Evolutionary conservation across 1,140 invertebrate genomes (phyloP), one percentile per base, ranked within the genome.

Genomic region (Spodoptera frugiperda): DNA sequence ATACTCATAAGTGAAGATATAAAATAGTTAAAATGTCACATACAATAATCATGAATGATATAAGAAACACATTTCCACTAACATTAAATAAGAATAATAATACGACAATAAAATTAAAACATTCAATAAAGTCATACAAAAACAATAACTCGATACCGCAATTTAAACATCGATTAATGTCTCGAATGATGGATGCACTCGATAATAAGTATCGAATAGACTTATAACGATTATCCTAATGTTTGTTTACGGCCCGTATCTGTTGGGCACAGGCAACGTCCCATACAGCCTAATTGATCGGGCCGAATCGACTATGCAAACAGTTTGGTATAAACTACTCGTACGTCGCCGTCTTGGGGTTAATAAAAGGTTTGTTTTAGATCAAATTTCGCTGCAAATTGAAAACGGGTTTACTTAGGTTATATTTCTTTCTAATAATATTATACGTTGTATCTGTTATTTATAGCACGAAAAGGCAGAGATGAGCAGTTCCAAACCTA

Each of bases 171-270:
- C 70, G 75, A 79, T 78, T 76, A 76, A 78, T 72, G 33, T 65
- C 44, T 14, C 76, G 55, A 53, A 76, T 88, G 85, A 88, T 85
- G 76, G 84, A 86, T 88, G 77, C 76, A 70, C 15, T 68, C 33
- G 82, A 86, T 86, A 85, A 77, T 76, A 68, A 53, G 59, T 80
- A 70, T 82, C 78, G 53, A 81, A 80, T 83, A 74, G 73, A 79
- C 78, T 80, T 84, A 84, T 84, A 82, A 85, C 78, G 79, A 78
- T 87, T 84, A 84, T 83, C 80, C 75, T 54, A 30, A 17, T 80
- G 79, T 80, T 80, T 78, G 76, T 76, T 76, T 78, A 75, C 48
- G 57, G 65, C 63, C 48, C 49, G 55, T 75, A 81, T 75, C 76
- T 44, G 44, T 49, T 46, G 25, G 46, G 55, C 25, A 53, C 49